Evolutionary conservation across 2,113 vertebrate species (phyloP), one percentile per base, ranked within the genome.

Genomic region (Periophthalmodon schlosseri): DNA sequence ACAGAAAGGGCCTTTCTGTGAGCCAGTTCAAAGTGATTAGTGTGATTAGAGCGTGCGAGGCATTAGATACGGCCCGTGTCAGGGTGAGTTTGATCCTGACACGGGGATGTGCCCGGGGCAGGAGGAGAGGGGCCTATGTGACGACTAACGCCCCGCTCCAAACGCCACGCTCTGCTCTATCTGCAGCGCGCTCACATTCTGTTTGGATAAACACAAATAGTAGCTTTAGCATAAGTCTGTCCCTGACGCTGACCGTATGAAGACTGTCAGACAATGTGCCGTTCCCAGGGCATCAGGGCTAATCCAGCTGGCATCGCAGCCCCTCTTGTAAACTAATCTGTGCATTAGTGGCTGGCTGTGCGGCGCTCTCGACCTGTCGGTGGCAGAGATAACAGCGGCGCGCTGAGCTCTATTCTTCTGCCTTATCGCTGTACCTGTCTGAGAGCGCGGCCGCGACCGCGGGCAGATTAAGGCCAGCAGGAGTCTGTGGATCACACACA

Each of bases 291-390:
- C 78, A 72, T 81, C 87, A 89, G 88, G 86, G 86, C 83, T 92
- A 93, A 94, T 94, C 93, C 93, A 93, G 92, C 93, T 92, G 92
- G 91, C 86, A 77, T 80, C 78, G 88, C 81, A 89, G 89, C 93
- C 92, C 91, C 91, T 94, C 91, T 93, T 92, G 89, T 94, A 92
- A 94, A 93, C 88, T 94, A 95, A 94, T 94, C 93, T 94, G 87
- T 79, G 91, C 90, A 85, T 94, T 91, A 89, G 94, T 86, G 73
- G 90, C 91, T 93, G 93, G 92, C 91, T 87, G 54, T 0, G 68
- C 72, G 74, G 85, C 84, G 85, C 87, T 88, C 83, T 87, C 92
- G 93, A 89, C 91, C 89, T 89, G 88, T 89, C 84, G 86, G 85
- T 75, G 78, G 88, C 65, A 76, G 75, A 68, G 93, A 94, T 93